Evolutionary conservation across 2,113 vertebrate species (phyloP), one percentile per base, ranked within the genome.

Genomic region (Coptodon rendalli): DNA sequence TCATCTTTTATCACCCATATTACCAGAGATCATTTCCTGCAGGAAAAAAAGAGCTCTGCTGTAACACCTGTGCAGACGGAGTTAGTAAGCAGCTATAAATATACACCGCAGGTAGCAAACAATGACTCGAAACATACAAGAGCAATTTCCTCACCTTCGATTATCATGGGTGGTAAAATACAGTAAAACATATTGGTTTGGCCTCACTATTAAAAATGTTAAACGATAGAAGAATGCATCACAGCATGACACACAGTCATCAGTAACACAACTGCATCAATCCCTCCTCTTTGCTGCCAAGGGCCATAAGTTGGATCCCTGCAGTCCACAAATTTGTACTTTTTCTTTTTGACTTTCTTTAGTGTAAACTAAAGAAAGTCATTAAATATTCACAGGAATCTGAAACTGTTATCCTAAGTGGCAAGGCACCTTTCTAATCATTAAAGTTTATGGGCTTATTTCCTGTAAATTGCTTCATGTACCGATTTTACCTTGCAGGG

Each of bases 131-230:
- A 63, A 59, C 40, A 22, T 13, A 53, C 82, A 59, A 31, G n/a
- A 81, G 52, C 83, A 78, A 90, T 89, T 68, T 86, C 83, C 81
- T 71, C 31, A 52, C 78, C 81, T 90, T 89, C 43, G 3, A 92
- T 91, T 87, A 76, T 43, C 82, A 82, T 27, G 83, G 83, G 71
- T 56, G n/a, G 83, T 86, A 90, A 90, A 90, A 90, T 90, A 79
- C 45, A 78, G 34, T 19, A 5, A n/a, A 90, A 89, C 36, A 1
- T 84, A 83, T 88, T 59, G 78, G 80, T 40, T 3, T 4, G 48
- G 40, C 76, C 56, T 89, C 63, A 78, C 16, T 83, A 83, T 90
- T 83, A 66, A 38, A 89, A 83, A 87, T 82, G 80, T 40, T 78
- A 16, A 9, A 87, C 3, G 22, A 50, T 79, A 61, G 85, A 61